These are phyloP conservation scores for Rhagonycha lutea DNA, from an alignment of 2,888 invertebrate genomes.

Conservation along the genomic window DNA sequence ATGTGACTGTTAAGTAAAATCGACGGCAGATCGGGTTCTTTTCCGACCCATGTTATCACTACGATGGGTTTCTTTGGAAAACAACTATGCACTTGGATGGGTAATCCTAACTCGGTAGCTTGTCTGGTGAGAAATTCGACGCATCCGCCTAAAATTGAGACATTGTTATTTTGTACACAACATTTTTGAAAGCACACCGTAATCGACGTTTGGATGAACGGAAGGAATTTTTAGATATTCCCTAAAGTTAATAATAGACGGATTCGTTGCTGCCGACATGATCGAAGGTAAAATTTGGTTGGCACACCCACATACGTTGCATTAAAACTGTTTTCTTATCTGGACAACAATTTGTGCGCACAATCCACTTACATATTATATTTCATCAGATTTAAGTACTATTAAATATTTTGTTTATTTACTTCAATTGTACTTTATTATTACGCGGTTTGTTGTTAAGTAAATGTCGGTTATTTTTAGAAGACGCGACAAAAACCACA, in stretches of 20 bases:
- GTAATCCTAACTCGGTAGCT: constrained; percentile 68
- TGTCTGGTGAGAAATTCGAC: constrained; percentile 70
- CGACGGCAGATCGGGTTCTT: constrained; percentile 66
- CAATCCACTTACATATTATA: neutral
- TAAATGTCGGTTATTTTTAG: neutral
- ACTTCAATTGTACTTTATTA: neutral
- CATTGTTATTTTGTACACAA: neutral
- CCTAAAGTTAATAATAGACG: constrained; percentile 74
- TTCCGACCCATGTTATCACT: constrained; percentile 78
- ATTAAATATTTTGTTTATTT: neutral
- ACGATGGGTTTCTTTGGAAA: constrained; percentile 72
- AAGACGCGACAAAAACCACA: neutral
- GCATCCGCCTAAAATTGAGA: constrained; percentile 8
- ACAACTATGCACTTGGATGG: constrained; percentile 60
- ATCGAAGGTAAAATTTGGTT: neutral
- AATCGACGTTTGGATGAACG: constrained; percentile 85
- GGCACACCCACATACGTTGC: neutral
- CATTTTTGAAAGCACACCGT: constrained; percentile 66
- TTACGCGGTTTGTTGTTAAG: neutral
- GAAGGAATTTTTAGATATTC: constrained; percentile 86
- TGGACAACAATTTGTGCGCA: neutral
- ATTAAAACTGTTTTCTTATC: neutral
- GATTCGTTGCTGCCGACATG: neutral
- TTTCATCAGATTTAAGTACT: neutral
- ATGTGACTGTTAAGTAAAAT: constrained; percentile 89